A percentile compares a stretch with the other conserved stretches of the same genome.
Evolutionary conservation across 1,140 invertebrate species (phyloP).

Genomic region (Ostrea edulis): DNA sequence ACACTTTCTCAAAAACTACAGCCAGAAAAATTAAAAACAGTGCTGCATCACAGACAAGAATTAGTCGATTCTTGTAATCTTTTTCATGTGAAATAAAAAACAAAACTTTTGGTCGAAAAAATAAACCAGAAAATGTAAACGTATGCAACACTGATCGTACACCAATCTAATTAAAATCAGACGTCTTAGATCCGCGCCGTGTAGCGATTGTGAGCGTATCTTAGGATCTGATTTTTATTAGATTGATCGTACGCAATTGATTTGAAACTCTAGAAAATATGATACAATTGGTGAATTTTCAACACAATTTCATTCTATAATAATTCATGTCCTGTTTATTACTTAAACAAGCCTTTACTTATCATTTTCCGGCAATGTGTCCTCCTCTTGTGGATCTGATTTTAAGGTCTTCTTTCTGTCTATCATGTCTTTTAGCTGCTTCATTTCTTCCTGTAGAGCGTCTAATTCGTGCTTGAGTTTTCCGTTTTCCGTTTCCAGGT

Average conservation of each 20-base stretch:
- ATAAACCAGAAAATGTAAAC: not conserved
- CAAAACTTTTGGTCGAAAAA: not conserved
- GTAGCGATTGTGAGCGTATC: too few species aligned
- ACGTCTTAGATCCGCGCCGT: too few species aligned
- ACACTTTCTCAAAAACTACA: too few species aligned
- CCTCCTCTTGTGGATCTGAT: constrained; percentile 33
- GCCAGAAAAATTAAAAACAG: not conserved
- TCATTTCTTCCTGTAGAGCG: constrained; percentile 93
- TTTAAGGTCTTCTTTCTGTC: constrained; percentile 71
- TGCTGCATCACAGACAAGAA: not conserved
- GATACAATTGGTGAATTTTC: not conserved
- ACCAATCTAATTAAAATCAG: too few species aligned
- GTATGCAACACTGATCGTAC: not conserved
- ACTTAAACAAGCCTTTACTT: constrained; percentile 4
- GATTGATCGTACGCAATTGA: too few species aligned
- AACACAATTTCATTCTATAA: too few species aligned
- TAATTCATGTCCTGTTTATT: not conserved
- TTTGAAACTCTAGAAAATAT: not conserved
- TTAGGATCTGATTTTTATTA: too few species aligned
- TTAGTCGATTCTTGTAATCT: not conserved
- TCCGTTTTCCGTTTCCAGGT: constrained; percentile 83
- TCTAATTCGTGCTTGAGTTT: constrained; percentile 92
- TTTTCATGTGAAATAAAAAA: not conserved
- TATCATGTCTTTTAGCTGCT: constrained; percentile 87
- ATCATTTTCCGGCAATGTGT: constrained; percentile 12